A percentile compares a stretch with the other conserved stretches of the same genome.
phyloP scores from a whole-genome alignment of 2,888 invertebrate genomes.

The Axea sp. region DNA sequence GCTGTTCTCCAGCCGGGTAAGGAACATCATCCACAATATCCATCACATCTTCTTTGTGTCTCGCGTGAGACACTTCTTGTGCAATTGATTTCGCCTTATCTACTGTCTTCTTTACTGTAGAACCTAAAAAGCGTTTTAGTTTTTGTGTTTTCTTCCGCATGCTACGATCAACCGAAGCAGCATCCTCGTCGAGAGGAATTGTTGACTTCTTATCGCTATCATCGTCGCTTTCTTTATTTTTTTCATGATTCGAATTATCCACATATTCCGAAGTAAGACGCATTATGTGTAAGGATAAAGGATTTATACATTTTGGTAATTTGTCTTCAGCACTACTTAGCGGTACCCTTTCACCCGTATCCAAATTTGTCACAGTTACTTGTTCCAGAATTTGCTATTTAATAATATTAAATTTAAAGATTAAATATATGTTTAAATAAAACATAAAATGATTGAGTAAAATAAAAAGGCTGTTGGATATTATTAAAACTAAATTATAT shows the following conservation, averaged over 20 bases:
- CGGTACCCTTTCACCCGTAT: conserved; percentile 95
- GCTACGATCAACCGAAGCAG: conserved; percentile 77
- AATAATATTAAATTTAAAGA: too few species aligned
- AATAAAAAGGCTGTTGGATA: too few species aligned
- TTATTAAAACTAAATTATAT: too few species aligned
- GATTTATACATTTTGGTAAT: conserved; percentile 94
- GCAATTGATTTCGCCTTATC: conserved; percentile 94
- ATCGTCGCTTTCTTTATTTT: conserved; percentile 88
- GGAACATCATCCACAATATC: conserved; percentile 89
- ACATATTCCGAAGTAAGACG: conserved; percentile 94
- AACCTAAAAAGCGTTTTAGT: conserved; percentile 90
- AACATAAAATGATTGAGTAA: too few species aligned
- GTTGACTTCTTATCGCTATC: conserved; percentile 85
- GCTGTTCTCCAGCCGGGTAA: conserved; percentile 86
- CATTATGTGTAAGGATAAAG: conserved; percentile 96
- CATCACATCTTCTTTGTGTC: conserved; percentile 91
- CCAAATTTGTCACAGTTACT: conserved; percentile 90
- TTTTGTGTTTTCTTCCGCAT: conserved; percentile 81
- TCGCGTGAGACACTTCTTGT: conserved; percentile 92
- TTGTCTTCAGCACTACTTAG: conserved; percentile 96
- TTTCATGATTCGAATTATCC: conserved; percentile 83
- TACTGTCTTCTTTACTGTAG: conserved; percentile 94
- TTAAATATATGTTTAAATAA: too few species aligned
- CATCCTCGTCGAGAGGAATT: conserved; percentile 81
- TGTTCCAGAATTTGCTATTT: conserved; percentile 92